phyloP scores from a whole-genome alignment of 2,113 vertebrate species.

The Pluvianellus socialis region DNA sequence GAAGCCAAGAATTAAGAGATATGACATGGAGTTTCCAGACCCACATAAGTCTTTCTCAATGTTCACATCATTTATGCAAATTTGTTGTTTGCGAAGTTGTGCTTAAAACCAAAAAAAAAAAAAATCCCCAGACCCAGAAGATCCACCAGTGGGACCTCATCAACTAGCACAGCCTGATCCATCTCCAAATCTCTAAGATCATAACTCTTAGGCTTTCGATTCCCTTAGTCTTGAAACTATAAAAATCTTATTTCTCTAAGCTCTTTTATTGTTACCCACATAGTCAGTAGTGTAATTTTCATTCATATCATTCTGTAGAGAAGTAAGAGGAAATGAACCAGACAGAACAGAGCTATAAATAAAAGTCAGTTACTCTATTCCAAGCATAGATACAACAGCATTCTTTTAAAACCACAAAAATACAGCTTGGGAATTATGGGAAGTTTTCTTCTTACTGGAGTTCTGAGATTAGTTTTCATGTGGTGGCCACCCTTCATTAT shows the following conservation, averaged over 20 bases:
- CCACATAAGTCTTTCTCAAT: conserved; percentile 50
- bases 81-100: not conserved
- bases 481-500: not conserved
- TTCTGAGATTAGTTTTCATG: conserved; percentile 6
- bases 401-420: conserved; percentile 54
- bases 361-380: conserved; percentile 58
- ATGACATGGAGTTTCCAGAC: not conserved
- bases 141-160: conserved; percentile 29
- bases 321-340: conserved; percentile 76
- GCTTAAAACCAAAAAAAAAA: conserved; percentile 3
- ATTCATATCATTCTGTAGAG: conserved; percentile 73
- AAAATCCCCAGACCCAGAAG: not conserved
- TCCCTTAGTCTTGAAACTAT: conserved; percentile 67
- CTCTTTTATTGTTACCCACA: conserved; percentile 72
- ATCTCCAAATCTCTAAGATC: not conserved
- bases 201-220: conserved; percentile 63
- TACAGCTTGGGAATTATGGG: not conserved
- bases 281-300: conserved; percentile 76
- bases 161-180: not conserved
- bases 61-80: conserved; percentile 59
- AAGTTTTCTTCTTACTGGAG: conserved; percentile 10
- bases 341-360: conserved; percentile 75
- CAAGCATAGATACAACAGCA: conserved; percentile 49
- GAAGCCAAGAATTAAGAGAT: conserved; percentile 25
- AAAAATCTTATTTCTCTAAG: conserved; percentile 76